Conservation (phyloP, 2,113 vertebrate species). For the Sander lucioperca region DNA sequence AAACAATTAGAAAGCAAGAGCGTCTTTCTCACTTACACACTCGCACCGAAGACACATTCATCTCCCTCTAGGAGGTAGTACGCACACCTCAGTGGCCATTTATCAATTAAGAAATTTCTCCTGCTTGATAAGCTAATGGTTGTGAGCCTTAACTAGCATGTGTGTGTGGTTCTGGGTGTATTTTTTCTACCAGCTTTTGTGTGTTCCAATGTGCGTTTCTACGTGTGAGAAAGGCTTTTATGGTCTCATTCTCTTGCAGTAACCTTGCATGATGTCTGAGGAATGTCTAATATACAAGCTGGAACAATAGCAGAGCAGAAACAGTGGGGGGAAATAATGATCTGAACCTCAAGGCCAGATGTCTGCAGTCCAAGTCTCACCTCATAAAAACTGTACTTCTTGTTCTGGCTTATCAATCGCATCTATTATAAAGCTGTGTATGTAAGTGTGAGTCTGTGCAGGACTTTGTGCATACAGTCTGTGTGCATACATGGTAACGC, state of each 20-base stretch:
- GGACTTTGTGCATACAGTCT: not conserved
- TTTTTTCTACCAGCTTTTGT: not conserved
- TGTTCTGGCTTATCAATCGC: slow-evolving; percentile 66
- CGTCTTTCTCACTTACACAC: slow-evolving; percentile 42
- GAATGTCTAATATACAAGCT: slow-evolving; percentile 75
- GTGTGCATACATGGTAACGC: slow-evolving; percentile 28
- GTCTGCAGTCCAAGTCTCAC: slow-evolving; percentile 72
- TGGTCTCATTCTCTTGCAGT: slow-evolving; percentile 54
- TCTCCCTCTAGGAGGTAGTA: slow-evolving; percentile 36
- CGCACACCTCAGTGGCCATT: slow-evolving; percentile 31
- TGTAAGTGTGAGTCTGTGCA: slow-evolving; percentile 25
- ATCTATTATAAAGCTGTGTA: slow-evolving; percentile 56
- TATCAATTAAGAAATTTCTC: slow-evolving; percentile 39
- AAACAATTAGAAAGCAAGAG: slow-evolving; percentile 52
- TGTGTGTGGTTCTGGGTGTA: not conserved
- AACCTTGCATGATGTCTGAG: slow-evolving; percentile 72
- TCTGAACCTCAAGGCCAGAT: slow-evolving; percentile 69
- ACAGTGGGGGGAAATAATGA: slow-evolving; percentile 66
- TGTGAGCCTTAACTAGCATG: slow-evolving; percentile 22
- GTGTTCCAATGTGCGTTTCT: not conserved
- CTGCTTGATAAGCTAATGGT: slow-evolving; percentile 31
- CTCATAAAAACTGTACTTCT: slow-evolving; percentile 72
- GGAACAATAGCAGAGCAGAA: slow-evolving; percentile 64
- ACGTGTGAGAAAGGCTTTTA: slow-evolving; percentile 66
- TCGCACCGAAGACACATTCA: slow-evolving; percentile 5